These are phyloP conservation scores for Anomalospiza imberbis DNA, from an alignment of 2,797 vertebrate genomes.

Conservation along the genomic window DNA sequence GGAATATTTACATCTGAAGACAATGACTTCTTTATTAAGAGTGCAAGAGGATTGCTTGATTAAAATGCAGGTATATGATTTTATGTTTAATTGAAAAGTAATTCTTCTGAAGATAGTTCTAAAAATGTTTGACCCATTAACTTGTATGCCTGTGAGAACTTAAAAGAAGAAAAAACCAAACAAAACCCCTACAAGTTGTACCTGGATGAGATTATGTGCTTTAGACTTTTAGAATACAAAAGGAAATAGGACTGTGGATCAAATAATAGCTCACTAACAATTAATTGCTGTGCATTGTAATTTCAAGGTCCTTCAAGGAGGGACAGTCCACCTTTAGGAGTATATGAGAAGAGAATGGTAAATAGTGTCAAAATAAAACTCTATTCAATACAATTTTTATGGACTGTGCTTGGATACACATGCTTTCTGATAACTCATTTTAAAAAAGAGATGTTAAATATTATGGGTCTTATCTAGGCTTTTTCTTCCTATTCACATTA, in stretches of 20 bases:
- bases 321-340: not conserved
- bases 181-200: not conserved
- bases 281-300: not conserved
- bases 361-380: not conserved
- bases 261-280: not conserved
- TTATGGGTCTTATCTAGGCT: not conserved
- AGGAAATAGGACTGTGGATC: not conserved
- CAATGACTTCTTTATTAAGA: constrained; percentile 22
- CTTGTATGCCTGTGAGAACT: not conserved
- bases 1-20: not conserved
- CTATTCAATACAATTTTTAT: not conserved
- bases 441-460: not conserved
- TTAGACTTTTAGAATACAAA: not conserved
- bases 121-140: constrained; percentile 7
- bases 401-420: not conserved
- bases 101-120: constrained; percentile 28
- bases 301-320: not conserved
- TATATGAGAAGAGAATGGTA: not conserved
- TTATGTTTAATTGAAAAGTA: constrained; percentile 45
- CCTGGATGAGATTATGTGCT: not conserved
- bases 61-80: constrained; percentile 14
- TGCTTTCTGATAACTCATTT: not conserved
- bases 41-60: constrained; percentile 31
- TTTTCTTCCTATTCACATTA: not conserved
- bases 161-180: not conserved